Base-by-base conservation (phyloP, 2,888 invertebrate species). In the Nineta flava region DNA sequence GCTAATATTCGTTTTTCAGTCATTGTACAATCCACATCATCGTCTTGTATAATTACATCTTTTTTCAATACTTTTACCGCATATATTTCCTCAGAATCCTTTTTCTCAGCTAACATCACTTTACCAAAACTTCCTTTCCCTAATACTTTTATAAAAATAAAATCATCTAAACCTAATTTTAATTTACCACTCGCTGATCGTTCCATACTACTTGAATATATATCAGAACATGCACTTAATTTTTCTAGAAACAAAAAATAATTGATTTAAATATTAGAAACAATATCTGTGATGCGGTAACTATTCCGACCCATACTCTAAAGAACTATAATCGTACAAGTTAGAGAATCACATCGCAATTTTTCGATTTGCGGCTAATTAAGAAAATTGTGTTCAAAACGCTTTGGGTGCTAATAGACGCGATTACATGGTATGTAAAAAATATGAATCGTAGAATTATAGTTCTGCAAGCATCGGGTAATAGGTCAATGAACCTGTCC, bases 91-190 rank as follows among this genome's bases (percentile, higher is more conserved):
- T 95, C 95, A 15, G 87, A 82, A 56, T 85, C 86, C 68, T 87
- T 91, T 65, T 83, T 83, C 70, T 97, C 96, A 0, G 96, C 96
- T 53, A 97, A 71, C 93, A 97, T 94, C 48, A 97, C 96, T 77
- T 96, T 99, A 52, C 97, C 97, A 70, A 99, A 99, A 64, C 95
- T 95, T 48, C 97, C 97, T 72, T 99, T 99, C 55, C 97, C 97
- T 54, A 99, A 77, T 58, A 99, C 97, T 76, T 99, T 99, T 65
- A 97, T 91, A 70, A 99, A 97, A 65, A 82, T 81, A 71, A 97
- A 99, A 73, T 97, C 94, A 50, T 83, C 79, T 55, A 92, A 74
- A 53, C 81, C 75, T 57, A 86, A 76, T 66, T 83, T 84, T 54
- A 62, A 63, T 53, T 59, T 57, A 16, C 57, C 55, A 32, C 61